A percentile compares a stretch with the other conserved stretches of the same genome.
These are phyloP conservation scores for Patiria miniata DNA, from an alignment of 35 echinoderm and acorn worm species.

Conservation along the genomic window DNA sequence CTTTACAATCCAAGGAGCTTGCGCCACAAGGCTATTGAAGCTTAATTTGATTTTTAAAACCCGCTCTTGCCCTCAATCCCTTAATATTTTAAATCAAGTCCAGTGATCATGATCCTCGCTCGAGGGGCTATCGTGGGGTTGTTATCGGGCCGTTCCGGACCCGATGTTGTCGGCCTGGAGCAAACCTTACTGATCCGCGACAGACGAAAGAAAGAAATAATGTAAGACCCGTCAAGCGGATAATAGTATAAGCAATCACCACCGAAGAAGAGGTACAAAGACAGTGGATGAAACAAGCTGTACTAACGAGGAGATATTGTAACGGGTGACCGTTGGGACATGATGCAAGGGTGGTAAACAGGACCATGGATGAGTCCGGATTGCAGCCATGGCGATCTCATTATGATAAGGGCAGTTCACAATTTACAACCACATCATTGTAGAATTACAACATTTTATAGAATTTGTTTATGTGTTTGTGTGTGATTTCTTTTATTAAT, in stretches of 20 bases:
- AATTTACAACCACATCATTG: too few relatives aligned
- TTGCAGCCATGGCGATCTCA: too few relatives aligned
- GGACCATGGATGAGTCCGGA: too few relatives aligned
- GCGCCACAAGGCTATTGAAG: constrained; percentile 24
- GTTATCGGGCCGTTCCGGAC: constrained; percentile 24
- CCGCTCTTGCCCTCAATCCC: constrained; percentile 32
- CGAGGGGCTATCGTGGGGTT: neutral
- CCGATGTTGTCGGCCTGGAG: constrained; percentile 11
- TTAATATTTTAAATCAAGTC: constrained; percentile 70
- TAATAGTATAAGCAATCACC: constrained; percentile 45
- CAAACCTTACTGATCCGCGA: neutral
- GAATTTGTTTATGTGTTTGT: too few relatives aligned
- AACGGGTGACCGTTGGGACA: neutral
- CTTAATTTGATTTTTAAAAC: constrained; percentile 35
- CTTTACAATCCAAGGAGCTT: neutral
- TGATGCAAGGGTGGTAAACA: neutral
- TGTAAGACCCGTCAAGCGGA: constrained; percentile 18
- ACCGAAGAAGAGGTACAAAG: constrained; percentile 35
- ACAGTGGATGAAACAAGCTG: constrained; percentile 27
- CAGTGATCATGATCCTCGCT: constrained; percentile 37
- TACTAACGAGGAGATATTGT: constrained; percentile 5
- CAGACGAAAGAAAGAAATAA: neutral
- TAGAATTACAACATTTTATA: too few relatives aligned
- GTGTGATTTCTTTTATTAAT: too few relatives aligned
- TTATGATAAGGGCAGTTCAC: too few relatives aligned